phyloP scores from a whole-genome alignment of 2,113 vertebrate species.

The Dryoscopus gambensis region DNA sequence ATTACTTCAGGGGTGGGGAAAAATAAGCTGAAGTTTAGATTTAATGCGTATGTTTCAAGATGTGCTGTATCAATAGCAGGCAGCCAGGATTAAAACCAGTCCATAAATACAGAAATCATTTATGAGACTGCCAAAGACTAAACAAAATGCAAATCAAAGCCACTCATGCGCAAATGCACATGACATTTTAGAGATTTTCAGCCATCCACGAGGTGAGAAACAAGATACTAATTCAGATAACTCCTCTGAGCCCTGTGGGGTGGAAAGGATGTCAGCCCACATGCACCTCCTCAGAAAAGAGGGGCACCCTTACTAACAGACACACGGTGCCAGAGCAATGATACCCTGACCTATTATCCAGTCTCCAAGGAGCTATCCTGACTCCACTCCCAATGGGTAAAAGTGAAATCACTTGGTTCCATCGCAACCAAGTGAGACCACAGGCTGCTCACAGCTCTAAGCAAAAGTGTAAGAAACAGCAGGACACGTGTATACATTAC shows the following conservation, averaged over 20 bases:
- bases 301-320: background rate
- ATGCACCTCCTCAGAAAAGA: background rate
- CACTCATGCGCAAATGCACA: rapidly evolving
- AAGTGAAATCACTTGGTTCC: background rate
- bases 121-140: background rate
- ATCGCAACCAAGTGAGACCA: background rate
- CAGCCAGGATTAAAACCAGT: background rate
- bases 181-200: background rate
- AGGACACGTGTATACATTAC: background rate
- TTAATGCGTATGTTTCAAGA: background rate
- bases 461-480: background rate
- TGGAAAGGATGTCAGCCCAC: background rate
- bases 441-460: background rate
- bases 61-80: background rate
- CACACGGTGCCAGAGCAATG: background rate
- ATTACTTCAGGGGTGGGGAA: background rate
- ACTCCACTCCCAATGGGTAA: background rate
- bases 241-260: background rate
- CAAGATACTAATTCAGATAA: background rate
- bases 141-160: background rate
- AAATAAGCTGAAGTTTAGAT: background rate
- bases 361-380: background rate
- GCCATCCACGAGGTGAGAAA: background rate
- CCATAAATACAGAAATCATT: background rate
- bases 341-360: background rate